phyloP scores from a whole-genome alignment of 2,888 invertebrate genomes.

The Seira ritae region DNA sequence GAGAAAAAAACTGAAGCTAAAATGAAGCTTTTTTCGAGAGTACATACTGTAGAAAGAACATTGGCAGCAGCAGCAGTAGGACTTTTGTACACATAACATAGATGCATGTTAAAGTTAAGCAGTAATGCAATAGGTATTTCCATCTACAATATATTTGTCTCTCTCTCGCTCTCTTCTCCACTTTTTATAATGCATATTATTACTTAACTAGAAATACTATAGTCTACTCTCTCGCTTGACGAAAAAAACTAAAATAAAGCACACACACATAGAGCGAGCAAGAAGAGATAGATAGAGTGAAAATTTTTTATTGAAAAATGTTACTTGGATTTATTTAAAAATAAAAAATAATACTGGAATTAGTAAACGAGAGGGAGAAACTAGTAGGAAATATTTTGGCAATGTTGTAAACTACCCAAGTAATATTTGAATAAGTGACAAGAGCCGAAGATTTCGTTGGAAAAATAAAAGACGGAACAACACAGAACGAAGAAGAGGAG shows the following conservation, averaged over 20 bases:
- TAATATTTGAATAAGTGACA: constrained; percentile 37
- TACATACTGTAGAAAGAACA: not conserved
- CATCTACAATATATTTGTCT: constrained; percentile 1
- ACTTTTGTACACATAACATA: too few species aligned
- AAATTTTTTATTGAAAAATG: constrained; percentile 13
- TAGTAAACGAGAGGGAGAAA: constrained; percentile 24
- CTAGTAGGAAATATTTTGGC: constrained; percentile 28
- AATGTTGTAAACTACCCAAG: constrained; percentile 34
- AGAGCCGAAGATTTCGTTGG: not conserved
- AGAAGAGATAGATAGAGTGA: not conserved
- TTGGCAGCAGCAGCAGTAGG: not conserved
- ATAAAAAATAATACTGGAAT: constrained; percentile 42
- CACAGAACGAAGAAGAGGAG: not conserved
- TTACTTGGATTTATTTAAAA: constrained; percentile 4
- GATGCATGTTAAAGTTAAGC: not conserved
- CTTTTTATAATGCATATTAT: constrained; percentile 16
- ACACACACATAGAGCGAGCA: not conserved
- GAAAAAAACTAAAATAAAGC: constrained; percentile 16
- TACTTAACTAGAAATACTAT: constrained; percentile 16
- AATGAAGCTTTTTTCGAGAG: constrained; percentile 10
- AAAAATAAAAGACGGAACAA: not conserved
- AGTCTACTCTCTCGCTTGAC: constrained; percentile 8
- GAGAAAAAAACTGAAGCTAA: constrained; percentile 12
- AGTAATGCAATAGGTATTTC: constrained; percentile 13
- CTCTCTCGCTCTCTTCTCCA: constrained; percentile 4